Base-by-base conservation (phyloP, 2,888 invertebrate species). In the Rapana venosa region DNA sequence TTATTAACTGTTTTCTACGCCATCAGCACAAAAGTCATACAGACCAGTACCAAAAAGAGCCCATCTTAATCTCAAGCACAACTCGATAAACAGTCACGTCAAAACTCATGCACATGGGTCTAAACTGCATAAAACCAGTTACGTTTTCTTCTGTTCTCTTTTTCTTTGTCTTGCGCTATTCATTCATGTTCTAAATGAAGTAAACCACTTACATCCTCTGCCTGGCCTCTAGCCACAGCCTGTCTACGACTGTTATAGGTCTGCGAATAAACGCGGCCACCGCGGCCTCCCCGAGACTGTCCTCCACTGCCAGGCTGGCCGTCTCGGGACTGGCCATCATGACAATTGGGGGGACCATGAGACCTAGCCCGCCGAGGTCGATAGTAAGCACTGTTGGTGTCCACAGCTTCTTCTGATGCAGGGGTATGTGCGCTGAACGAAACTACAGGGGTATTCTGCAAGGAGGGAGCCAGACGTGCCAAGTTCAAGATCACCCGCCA, bases 381-480 rank as follows among this genome's bases (percentile, higher is more conserved):
- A 47, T 83, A 81, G 47, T 36, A 88, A 84, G n/a, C 22, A 70
- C n/a, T 84, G 88, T 30, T 84, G 84, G 66, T 35, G 26, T 61
- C 56, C 26, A n/a, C 13, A 17, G 36, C 58, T 47, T 61, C 81
- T 17, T 47, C 30, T 22, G 81, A 22, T n/a, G 26, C n/a, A 66
- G 47, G n/a, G 70, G 61, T 81, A 32, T 84, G 81, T 26, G 32
- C 70, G 70, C 32, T 61, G 88, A 66, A 84, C 88, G 88, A 88
- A 88, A 88, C 66, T 83, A 84, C 88, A 88, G 88, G 83, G 83
- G 79, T 36, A 36, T 81, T 88, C 88, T 88, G 88, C 66, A 88
- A 88, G 88, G 88, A 70, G 56, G 36, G 83, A 88, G 88, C 88
- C 56, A 66, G 35, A 84, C 83, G 81, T 88, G 84, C 83, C 85